Evolutionary conservation across 2,113 vertebrate species (phyloP), one percentile per base, ranked within the genome.

Genomic region (Lethenteron camtschaticum): DNA sequence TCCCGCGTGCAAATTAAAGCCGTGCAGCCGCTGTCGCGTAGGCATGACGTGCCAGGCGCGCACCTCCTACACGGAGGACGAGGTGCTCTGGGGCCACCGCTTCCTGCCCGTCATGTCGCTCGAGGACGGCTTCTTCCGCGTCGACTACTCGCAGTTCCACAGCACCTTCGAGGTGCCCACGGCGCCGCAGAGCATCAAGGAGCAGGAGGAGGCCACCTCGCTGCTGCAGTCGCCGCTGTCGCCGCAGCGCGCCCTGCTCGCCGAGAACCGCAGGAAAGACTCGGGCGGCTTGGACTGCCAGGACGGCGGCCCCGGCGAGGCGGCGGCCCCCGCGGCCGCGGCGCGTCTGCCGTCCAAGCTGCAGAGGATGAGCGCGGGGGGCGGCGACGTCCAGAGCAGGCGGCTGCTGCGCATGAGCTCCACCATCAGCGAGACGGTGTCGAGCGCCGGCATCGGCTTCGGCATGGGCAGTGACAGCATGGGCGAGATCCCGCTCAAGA

Each of bases 101-200:
- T 99, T 99, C 82, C 96, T 86, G 70, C 94, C 94, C 0, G 94
- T 99, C 1, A 99, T 99, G 77, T 99, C 94, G 75, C 79, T 99
- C 79, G 94, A 99, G 73, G 94, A 99, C 68, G 94, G 94, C 6
- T 99, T 99, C 81, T 99, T 99, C 72, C 96, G 96, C 78, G 94
- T 99, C 71, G 94, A 99, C 81, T 99, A 99, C 73, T 99, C 94
- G n/a, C 94, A 99, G 81, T 99, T 99, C 78, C 94, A 99, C 13
- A 90, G 89, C 57, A 99, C 92, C 0, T 99, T 99, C 69, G 94
- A 99, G 81, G 91, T 99, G 55, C 86, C 86, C 68, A 95, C 92
- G 0, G 77, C 91, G 2, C 89, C 90, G 0, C 87, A 92, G 79
- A 99, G 94, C n/a, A 90, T 92, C 58, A 96, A 96, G 79, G 92